A percentile compares a stretch with the other conserved stretches of the same genome.
phyloP scores from a whole-genome alignment of 1,140 invertebrate species.

The Tribolium castaneum region DNA sequence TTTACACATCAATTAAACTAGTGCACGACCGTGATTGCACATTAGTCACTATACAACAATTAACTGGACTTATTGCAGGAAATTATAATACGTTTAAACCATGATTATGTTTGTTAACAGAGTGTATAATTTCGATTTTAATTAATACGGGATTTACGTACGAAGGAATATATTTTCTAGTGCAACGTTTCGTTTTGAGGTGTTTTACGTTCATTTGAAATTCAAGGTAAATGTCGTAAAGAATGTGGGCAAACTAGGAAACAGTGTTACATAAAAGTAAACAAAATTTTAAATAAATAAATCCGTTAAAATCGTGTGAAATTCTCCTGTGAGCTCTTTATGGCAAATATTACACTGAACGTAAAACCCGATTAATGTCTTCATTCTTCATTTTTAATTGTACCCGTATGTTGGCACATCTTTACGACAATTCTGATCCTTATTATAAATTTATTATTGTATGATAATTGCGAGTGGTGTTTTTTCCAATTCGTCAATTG shows the following conservation, averaged over 20 bases:
- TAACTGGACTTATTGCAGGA: not conserved
- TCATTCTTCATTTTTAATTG: constrained; percentile 37
- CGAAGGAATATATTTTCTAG: not conserved
- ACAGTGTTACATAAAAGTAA: constrained; percentile 11
- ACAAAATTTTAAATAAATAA: constrained; percentile 2
- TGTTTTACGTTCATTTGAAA: not conserved
- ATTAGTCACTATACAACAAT: constrained; percentile 7
- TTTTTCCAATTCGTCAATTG: not conserved
- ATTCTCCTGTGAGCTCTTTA: not conserved
- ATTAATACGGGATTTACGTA: not conserved
- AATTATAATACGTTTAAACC: not conserved
- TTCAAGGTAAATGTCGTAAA: constrained; percentile 33
- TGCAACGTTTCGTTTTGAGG: not conserved
- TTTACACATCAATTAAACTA: not conserved
- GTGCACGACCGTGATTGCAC: not conserved
- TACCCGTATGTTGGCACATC: constrained; percentile 20
- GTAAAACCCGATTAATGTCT: constrained; percentile 35
- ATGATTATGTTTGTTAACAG: not conserved
- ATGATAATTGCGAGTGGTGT: not conserved
- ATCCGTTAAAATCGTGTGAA: not conserved
- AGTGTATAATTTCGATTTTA: not conserved
- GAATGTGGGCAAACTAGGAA: constrained; percentile 39
- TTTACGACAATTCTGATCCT: not conserved
- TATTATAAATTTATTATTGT: constrained; percentile 14
- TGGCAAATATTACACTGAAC: no score